Base-by-base conservation (phyloP, 2,797 vertebrate genomes). In the Myoxocephalus aenaeus region DNA sequence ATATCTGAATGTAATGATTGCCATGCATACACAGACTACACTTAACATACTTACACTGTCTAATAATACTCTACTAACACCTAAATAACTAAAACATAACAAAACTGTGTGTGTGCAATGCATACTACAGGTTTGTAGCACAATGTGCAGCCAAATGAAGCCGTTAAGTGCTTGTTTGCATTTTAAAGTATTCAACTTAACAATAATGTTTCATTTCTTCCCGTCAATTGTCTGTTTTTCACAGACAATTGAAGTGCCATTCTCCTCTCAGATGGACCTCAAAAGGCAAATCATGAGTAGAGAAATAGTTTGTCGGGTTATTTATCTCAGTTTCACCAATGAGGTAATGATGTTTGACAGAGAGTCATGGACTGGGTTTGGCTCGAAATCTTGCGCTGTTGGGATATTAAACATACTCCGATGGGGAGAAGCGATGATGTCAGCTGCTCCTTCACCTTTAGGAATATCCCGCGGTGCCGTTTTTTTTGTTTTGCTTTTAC, bases 371-470 rank as follows among this genome's bases (percentile, higher is more conserved):
- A 72, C 70, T 42, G 40, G 64, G 85, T 87, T 77, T 46, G 25
- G 29, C 79, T 81, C 25, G 14, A 59, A 84, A 67, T 72, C 69
- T 72, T 79, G 86, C 72, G 81, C 88, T 83, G 86, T 81, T 86
- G 85, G 87, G 84, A 89, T 75, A 78, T 86, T 82, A 88, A 86
- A 79, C 65, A 36, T 73, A 67, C 58, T 77, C 61, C 68, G 73
- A 85, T 73, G 81, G 73, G 87, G 83, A 77, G 83, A 79, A 79
- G 80, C 6, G 76, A 58, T 73, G 90, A 90, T 50, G 87, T 89
- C 91, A 93, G 90, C 90, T 90, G 90, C 59, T 67, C 54, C 70
- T 84, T 79, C 79, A 90, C 84, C 89, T 91, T 88, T 61, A 51
- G 56, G 20, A 51, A 86, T 46, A 15, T 71, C 58, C 64, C 17